Percentiles rank a stretch among this genome's conserved stretches.
phyloP scores from a whole-genome alignment of 1,140 invertebrate genomes.

The Armadillidium nasatum region DNA sequence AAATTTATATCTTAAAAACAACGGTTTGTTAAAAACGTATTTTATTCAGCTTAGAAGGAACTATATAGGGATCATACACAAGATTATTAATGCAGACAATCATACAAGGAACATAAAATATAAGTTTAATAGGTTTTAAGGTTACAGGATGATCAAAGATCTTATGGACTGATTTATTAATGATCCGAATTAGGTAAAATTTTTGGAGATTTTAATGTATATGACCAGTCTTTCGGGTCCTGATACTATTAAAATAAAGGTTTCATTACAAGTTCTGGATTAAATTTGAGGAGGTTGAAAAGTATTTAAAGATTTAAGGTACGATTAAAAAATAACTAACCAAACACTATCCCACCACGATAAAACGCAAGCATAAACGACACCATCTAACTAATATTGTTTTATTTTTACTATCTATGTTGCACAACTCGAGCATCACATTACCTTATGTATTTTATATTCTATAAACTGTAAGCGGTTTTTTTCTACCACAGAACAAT shows the following conservation, averaged over 20 bases:
- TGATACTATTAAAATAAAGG: not conserved
- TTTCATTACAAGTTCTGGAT: not conserved
- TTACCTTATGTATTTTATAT: not conserved
- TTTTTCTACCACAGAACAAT: not conserved
- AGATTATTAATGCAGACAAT: not conserved
- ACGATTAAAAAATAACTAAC: not conserved
- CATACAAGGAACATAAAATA: not conserved
- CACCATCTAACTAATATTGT: constrained; percentile 5
- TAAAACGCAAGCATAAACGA: constrained; percentile 1
- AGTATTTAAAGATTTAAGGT: not conserved
- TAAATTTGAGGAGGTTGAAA: not conserved
- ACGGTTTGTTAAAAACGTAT: too few relatives aligned
- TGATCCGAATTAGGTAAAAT: too few relatives aligned
- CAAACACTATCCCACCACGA: constrained; percentile 8
- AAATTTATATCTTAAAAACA: too few relatives aligned
- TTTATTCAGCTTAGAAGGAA: not conserved
- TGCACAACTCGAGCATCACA: not conserved
- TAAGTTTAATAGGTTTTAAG: not conserved
- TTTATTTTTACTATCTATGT: not conserved
- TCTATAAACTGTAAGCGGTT: not conserved
- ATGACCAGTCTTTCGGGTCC: constrained; percentile 5
- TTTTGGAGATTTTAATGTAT: not conserved
- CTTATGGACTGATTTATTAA: too few relatives aligned
- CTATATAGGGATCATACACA: not conserved
- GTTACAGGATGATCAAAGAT: too few relatives aligned